phyloP scores from a whole-genome alignment of 2,888 invertebrate genomes.

The Dioctria linearis region DNA sequence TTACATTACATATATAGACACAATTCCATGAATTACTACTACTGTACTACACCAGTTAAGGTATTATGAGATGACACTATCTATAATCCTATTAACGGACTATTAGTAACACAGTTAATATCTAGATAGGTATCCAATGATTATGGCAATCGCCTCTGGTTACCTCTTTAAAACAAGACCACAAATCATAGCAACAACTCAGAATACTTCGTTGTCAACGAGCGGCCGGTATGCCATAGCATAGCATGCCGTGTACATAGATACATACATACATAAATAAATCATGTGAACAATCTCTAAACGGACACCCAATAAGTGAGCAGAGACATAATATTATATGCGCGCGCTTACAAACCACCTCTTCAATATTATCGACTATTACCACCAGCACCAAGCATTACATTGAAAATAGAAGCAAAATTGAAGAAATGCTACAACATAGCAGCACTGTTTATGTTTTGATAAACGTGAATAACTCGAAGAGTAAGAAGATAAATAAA shows the following conservation, averaged over 20 bases:
- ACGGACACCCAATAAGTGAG: background rate
- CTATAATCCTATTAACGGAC: constrained; percentile 48
- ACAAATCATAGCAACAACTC: constrained; percentile 40
- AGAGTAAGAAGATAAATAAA: constrained; percentile 15
- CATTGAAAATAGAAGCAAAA: background rate
- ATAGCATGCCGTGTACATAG: background rate
- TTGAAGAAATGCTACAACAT: constrained; percentile 46
- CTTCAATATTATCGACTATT: no score
- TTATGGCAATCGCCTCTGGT: constrained; percentile 47
- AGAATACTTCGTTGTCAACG: no score
- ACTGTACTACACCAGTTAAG: no score
- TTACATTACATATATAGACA: no score
- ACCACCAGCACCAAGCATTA: no score
- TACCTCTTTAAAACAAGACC: constrained; percentile 39
- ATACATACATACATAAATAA: background rate
- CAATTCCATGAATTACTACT: no score
- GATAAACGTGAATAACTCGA: background rate
- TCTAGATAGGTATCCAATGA: constrained; percentile 41
- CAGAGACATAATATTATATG: background rate
- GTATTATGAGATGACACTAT: constrained; percentile 44
- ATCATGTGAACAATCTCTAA: constrained; percentile 16
- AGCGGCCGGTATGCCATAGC: no score
- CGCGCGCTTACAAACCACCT: background rate
- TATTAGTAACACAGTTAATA: constrained; percentile 56
- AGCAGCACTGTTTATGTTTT: constrained; percentile 12